Percentiles rank a stretch among this genome's conserved stretches.
Conservation (phyloP, 2,888 invertebrate species). For the Rhamphomyia laevipes region DNA sequence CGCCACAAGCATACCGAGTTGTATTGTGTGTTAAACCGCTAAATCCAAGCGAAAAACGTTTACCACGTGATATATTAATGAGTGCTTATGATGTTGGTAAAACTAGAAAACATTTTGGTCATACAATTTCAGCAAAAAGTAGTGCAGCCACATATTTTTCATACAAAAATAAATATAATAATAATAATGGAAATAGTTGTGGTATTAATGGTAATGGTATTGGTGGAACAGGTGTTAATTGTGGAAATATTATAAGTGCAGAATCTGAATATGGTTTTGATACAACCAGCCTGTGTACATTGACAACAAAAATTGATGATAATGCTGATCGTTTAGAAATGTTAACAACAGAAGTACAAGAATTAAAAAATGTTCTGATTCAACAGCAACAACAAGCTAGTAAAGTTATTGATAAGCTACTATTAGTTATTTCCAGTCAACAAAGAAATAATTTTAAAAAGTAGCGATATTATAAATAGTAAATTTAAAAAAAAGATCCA, state of each 20-base stretch:
- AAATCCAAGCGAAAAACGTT: constrained; percentile 69
- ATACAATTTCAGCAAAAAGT: constrained; percentile 54
- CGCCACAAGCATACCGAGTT: constrained; percentile 70
- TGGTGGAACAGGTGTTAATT: constrained; percentile 20
- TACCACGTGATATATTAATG: constrained; percentile 67
- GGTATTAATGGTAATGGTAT: not conserved
- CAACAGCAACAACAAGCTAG: constrained; percentile 39
- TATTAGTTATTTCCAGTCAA: constrained; percentile 36
- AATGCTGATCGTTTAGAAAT: constrained; percentile 54
- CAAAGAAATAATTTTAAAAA: constrained; percentile 34
- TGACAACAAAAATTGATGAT: constrained; percentile 55
- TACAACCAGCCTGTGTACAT: constrained; percentile 42
- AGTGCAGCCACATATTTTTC: constrained; percentile 51
- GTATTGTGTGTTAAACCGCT: constrained; percentile 72
- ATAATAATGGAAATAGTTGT: constrained; percentile 40
- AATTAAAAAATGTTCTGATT: constrained; percentile 46
- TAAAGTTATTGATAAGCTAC: constrained; percentile 37
- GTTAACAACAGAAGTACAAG: constrained; percentile 55
- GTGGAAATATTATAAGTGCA: constrained; percentile 21
- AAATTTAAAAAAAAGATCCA: not conserved
- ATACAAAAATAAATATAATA: constrained; percentile 51
- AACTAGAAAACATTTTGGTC: constrained; percentile 56
- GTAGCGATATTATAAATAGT: constrained; percentile 12
- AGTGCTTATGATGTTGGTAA: constrained; percentile 73
- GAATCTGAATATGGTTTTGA: constrained; percentile 46